Evolutionary conservation across 2,113 vertebrate species (phyloP).

Genomic region (Corvus hawaiiensis): DNA sequence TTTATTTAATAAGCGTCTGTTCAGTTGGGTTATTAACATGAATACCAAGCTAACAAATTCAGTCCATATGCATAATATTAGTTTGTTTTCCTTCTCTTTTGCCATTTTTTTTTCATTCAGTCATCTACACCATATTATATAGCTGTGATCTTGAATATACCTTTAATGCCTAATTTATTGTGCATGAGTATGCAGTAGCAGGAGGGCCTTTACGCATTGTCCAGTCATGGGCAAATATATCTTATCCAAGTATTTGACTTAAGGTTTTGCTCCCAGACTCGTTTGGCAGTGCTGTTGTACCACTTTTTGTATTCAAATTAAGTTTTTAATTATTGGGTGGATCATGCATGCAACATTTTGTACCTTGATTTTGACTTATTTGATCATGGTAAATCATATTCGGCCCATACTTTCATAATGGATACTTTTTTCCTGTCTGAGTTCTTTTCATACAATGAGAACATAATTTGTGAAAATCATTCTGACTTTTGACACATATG

Average conservation of each 20-base stretch:
- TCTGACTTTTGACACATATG: not conserved
- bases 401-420: not conserved
- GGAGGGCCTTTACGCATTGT: not conserved
- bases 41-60: not conserved
- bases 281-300: not conserved
- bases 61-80: not conserved
- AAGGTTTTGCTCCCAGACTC: not conserved
- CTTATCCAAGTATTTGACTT: not conserved
- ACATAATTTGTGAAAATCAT: not conserved
- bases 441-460: not conserved
- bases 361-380: not conserved
- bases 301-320: not conserved
- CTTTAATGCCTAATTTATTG: not conserved
- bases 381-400: not conserved
- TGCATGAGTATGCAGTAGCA: not conserved
- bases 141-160: not conserved
- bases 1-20: not conserved
- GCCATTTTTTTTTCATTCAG: not conserved
- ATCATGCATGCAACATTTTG: not conserved
- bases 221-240: not conserved
- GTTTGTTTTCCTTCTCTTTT: not conserved
- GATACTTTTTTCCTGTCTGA: not conserved
- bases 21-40: not conserved
- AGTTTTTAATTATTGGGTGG: not conserved
- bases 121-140: not conserved